phyloP scores from a whole-genome alignment of 2,113 vertebrate species.

The Zapus hudsonius region DNA sequence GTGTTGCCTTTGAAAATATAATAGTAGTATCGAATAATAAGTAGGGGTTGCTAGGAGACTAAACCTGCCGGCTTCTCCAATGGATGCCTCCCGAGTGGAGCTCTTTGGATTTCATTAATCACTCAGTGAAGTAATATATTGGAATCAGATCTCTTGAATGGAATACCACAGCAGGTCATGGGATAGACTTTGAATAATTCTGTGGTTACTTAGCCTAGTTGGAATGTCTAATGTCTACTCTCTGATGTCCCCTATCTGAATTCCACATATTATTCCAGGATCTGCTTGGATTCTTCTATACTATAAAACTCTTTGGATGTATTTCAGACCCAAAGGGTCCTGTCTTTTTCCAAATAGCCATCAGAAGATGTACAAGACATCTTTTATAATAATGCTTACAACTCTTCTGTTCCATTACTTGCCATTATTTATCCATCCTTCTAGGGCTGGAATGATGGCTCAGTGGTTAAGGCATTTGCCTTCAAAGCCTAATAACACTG shows the following conservation, averaged over 20 bases:
- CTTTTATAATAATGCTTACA: background rate
- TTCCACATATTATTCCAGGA: background rate
- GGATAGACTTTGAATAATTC: background rate
- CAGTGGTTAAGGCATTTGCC: too few relatives aligned
- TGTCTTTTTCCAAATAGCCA: background rate
- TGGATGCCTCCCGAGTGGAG: background rate
- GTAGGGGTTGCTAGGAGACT: slow-evolving; percentile 7
- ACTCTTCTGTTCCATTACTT: background rate
- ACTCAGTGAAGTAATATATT: background rate
- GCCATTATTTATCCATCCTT: background rate
- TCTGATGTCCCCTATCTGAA: background rate
- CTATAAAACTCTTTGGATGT: background rate
- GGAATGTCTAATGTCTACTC: background rate
- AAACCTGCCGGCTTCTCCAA: background rate
- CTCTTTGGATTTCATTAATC: background rate
- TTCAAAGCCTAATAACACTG: too few relatives aligned
- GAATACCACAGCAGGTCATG: background rate
- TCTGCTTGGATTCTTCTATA: background rate
- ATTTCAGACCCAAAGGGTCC: background rate
- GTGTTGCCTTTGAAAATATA: background rate
- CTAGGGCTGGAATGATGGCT: too few relatives aligned
- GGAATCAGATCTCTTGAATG: background rate
- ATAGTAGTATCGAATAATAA: slow-evolving; percentile 5
- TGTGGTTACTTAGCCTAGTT: background rate
- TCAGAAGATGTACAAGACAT: background rate